Evolutionary conservation across 2,888 invertebrate species (phyloP).

Genomic region (Camptogramma bilineatum): DNA sequence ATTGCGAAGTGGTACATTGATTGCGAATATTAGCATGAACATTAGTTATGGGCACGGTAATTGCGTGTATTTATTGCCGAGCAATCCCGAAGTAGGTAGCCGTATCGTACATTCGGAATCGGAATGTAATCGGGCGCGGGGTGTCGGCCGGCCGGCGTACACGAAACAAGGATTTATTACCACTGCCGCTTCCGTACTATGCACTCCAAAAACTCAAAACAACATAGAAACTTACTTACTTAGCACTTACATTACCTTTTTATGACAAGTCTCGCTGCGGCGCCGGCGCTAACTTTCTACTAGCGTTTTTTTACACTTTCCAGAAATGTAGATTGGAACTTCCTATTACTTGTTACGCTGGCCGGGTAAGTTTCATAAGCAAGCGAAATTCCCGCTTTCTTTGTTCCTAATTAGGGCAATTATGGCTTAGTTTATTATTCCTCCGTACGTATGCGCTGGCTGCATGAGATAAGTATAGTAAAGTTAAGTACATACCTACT

Average conservation of each 20-base stretch:
- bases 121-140: conserved; percentile 59
- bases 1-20: conserved; percentile 26
- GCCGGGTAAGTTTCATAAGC: conserved; percentile 36
- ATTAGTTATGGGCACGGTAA: conserved; percentile 50
- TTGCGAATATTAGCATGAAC: conserved; percentile 38
- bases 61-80: conserved; percentile 54
- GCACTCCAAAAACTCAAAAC: conserved; percentile 61
- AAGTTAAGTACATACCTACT: conserved; percentile 7
- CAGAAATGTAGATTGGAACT: conserved; percentile 42
- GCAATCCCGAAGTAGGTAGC: conserved; percentile 46
- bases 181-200: conserved; percentile 56
- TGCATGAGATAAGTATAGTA: conserved; percentile 21
- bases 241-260: conserved; percentile 52
- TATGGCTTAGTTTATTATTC: conserved; percentile 26
- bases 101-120: conserved; percentile 50
- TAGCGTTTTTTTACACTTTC: conserved; percentile 38
- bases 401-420: conserved; percentile 33
- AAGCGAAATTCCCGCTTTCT: conserved; percentile 33
- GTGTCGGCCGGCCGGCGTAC: conserved; percentile 50
- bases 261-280: conserved; percentile 47
- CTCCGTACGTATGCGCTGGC: conserved; percentile 16
- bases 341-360: conserved; percentile 38
- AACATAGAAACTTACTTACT: conserved; percentile 51
- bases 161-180: conserved; percentile 61
- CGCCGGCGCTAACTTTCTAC: conserved; percentile 37